Evolutionary conservation across 2,113 vertebrate genomes (phyloP), one percentile per base, ranked within the genome.

Genomic region (Madoqua kirkii): DNA sequence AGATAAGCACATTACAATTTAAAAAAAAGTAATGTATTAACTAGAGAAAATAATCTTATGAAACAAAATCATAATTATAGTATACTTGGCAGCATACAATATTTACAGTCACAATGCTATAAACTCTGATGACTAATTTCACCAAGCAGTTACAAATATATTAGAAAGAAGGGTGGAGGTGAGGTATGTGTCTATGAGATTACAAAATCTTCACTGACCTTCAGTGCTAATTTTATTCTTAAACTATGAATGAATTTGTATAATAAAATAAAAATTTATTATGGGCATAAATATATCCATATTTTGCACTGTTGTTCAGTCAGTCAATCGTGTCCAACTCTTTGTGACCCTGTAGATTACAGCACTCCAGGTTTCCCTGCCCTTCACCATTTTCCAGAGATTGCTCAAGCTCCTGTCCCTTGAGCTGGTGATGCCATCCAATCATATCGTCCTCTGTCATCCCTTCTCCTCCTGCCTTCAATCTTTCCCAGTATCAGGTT

Each of bases 181-280:
- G n/a, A 36, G 9, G 19, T 74, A 45, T 29, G 21, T 16, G 9
- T 59, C 45, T 78, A 2, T 33, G 62, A 78, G 55, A 85, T 55
- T 45, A 31, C 36, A 84, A 54, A 57, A 93, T 78, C 43, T 85
- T 78, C 54, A 89, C 15, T 31, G 40, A 23, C 74, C 43, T 74
- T 54, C 15, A 54, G 1, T 57, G 23, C 15, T 85, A 82, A 82
- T 50, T 97, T 95, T 84, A 67, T 67, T 91, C 90, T 93, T 50
- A 93, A 91, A 84, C 6, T 57, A 29, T 78, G 36, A 50, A 19
- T 95, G 29, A 36, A 54, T 60, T 90, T 87, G 23, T 71, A 48
- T 78, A 95, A 78, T 67, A 64, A 87, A 82, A 86, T 85, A 81
- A 89, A 95, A 54, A 54, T 33, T 48, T 76, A 88, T 43, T 71